phyloP scores from a whole-genome alignment of 1,140 invertebrate genomes.

The Coelopa frigida region DNA sequence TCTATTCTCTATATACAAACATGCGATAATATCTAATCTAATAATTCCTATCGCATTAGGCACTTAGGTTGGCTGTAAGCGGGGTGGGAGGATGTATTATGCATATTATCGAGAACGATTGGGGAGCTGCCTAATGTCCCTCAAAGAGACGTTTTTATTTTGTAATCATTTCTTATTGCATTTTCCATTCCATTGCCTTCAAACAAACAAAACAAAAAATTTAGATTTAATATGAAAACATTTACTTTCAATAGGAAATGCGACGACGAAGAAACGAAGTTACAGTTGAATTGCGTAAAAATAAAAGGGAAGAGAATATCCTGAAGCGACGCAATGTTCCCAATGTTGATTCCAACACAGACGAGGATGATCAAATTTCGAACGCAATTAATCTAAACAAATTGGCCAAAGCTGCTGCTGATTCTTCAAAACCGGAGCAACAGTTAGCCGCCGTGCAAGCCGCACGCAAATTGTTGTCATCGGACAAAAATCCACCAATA shows the following conservation, averaged over 20 bases:
- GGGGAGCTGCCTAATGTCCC: too few relatives aligned
- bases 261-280: constrained; percentile 90
- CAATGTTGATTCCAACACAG: constrained; percentile 70
- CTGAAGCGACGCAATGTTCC: constrained; percentile 93
- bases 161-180: too few relatives aligned
- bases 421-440: constrained; percentile 58
- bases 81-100: too few relatives aligned
- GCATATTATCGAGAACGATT: too few relatives aligned
- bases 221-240: too few relatives aligned
- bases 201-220: too few relatives aligned
- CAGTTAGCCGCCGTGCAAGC: constrained; percentile 79
- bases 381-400: constrained; percentile 46
- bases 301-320: constrained; percentile 93
- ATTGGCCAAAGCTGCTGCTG: constrained; percentile 66
- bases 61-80: too few relatives aligned
- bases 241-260: constrained; percentile 87
- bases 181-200: too few relatives aligned
- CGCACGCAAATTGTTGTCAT: constrained; percentile 89
- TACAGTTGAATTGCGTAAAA: constrained; percentile 91
- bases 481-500: constrained; percentile 98
- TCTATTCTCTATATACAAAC: too few relatives aligned
- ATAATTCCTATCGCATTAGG: too few relatives aligned
- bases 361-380: constrained; percentile 61
- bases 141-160: too few relatives aligned
- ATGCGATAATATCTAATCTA: constrained; percentile 8